Conservation (phyloP, 1,140 invertebrate genomes). For the Achatina immaculata region DNA sequence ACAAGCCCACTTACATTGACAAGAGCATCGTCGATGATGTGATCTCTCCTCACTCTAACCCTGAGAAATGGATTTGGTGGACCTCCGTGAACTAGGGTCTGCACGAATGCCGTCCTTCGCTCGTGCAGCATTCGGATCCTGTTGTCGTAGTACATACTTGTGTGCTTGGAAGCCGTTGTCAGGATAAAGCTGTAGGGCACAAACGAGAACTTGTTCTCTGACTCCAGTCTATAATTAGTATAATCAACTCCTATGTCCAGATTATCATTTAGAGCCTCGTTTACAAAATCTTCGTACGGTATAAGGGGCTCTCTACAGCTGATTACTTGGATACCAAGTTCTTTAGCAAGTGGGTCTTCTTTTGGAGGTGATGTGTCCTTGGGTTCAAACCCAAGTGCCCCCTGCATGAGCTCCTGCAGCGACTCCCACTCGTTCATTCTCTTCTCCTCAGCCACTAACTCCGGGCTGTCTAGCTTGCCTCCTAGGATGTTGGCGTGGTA, state of each 20-base stretch:
- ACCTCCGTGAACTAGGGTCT: constrained; percentile 81
- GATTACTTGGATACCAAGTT: constrained; percentile 81
- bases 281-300: constrained; percentile 91
- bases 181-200: constrained; percentile 92
- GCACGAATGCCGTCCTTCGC: constrained; percentile 84
- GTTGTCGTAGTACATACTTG: constrained; percentile 93
- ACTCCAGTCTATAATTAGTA: constrained; percentile 81
- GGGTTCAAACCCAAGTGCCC: constrained; percentile 61
- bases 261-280: constrained; percentile 90
- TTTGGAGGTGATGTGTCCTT: constrained; percentile 63
- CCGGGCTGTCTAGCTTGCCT: constrained; percentile 81
- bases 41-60: constrained; percentile 83
- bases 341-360: constrained; percentile 72
- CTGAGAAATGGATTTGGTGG: constrained; percentile 88
- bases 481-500: constrained; percentile 92
- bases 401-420: constrained; percentile 62
- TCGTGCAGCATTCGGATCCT: constrained; percentile 95
- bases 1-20: constrained; percentile 80
- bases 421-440: constrained; percentile 56
- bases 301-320: constrained; percentile 87
- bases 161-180: constrained; percentile 91
- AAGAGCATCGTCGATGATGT: constrained; percentile 91
- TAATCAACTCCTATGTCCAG: constrained; percentile 95
- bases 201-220: constrained; percentile 84
- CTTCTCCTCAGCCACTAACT: constrained; percentile 67